Base-by-base conservation (phyloP, 2,113 vertebrate genomes). In the Trogon melanurus region DNA sequence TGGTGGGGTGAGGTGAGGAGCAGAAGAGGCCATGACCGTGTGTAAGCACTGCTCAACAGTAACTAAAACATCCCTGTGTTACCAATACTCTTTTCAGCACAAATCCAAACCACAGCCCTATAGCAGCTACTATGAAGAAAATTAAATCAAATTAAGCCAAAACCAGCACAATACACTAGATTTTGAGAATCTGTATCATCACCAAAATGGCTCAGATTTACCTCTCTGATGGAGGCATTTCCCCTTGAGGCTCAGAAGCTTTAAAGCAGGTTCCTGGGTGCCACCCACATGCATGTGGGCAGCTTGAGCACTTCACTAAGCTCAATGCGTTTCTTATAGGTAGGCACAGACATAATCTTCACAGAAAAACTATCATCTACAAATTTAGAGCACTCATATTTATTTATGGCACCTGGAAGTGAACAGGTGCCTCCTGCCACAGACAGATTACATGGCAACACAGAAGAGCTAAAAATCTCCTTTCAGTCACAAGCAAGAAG, bases 181-280 rank as follows among this genome's bases (percentile, higher is more conserved):
- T n/a, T 78, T 44, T 54, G 5, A 34, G 85, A 65, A 74, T 4
- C 29, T 32, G 0, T 3, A 7, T 0, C 6, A 12, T 57, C n/a
- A 47, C 5, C 12, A 79, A 69, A 66, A 62, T 16, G 4, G 10
- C 16, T 79, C 27, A 38, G 30, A 25, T 51, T 54, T 86, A 41
- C 58, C 27, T 88, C 27, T 69, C 8, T 76, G 58, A 4, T 19
- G 19, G 36, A 23, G 34, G 25, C 25, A 13, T 11, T 82, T 75
- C 29, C 22, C 16, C 2, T 14, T 50, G 29, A 26, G 14, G 7
- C 25, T 80, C 47, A 41, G 50, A 34, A 25, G 7, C 45, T 61
- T 61, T n/a, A 21, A 30, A 82, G 30, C 16, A 60, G n/a, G 3
- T 30, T 47, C 18, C 26, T 18, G 8, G 9, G 6, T 41, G 6